A percentile compares a stretch with the other conserved stretches of the same genome.
These are phyloP conservation scores for Coregonus sp. DNA, from an alignment of 2,797 vertebrate genomes.

Conservation along the genomic window DNA sequence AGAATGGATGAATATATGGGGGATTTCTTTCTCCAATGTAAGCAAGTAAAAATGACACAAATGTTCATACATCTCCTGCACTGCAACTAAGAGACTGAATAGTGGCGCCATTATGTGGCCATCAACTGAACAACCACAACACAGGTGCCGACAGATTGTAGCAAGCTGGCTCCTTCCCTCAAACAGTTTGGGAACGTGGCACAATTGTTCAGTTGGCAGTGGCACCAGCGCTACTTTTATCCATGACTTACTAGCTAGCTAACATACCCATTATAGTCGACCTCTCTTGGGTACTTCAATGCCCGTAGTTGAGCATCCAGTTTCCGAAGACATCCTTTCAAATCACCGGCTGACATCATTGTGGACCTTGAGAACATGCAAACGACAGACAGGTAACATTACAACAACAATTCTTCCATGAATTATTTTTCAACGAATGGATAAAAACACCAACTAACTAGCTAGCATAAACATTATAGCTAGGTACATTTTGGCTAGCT, in stretches of 20 bases:
- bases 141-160: not conserved
- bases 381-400: not conserved
- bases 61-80: no score
- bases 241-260: not conserved
- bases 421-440: no score
- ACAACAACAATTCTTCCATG: no score
- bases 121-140: not conserved
- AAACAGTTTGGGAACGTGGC: no score
- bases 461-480: no score
- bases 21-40: not conserved
- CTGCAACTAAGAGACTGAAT: no score
- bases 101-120: not conserved
- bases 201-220: no score
- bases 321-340: constrained; percentile 86
- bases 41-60: no score
- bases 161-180: no score
- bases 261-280: constrained; percentile 85
- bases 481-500: no score
- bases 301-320: constrained; percentile 83
- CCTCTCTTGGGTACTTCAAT: constrained; percentile 83
- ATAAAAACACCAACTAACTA: no score
- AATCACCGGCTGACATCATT: constrained; percentile 85
- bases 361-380: not conserved
- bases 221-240: no score
- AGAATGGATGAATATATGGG: not conserved